Percentiles rank a stretch among this genome's conserved stretches.
phyloP scores from a whole-genome alignment of 1,140 invertebrate species.

The Eumaeus atala region DNA sequence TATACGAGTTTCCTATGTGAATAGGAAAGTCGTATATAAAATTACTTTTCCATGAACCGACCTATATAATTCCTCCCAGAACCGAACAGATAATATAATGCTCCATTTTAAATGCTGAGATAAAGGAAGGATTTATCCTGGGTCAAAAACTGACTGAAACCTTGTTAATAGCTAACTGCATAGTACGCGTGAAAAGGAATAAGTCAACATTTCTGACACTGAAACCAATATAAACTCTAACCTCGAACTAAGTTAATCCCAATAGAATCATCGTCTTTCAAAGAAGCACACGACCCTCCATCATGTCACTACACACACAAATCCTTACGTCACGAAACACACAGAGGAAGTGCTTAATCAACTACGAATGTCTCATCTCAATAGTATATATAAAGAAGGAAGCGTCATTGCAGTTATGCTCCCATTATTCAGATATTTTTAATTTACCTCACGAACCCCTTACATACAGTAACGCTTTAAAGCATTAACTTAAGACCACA shows the following conservation, averaged over 20 bases:
- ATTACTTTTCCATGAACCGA: conserved; percentile 23
- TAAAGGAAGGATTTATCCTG: conserved; percentile 26
- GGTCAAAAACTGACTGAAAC: conserved; percentile 18
- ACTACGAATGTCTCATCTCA: conserved; percentile 27
- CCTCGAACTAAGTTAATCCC: no score
- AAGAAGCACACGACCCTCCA: no score
- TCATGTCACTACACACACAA: no score
- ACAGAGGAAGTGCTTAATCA: no score
- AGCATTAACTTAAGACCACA: conserved; percentile 30
- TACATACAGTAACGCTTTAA: conserved; percentile 21
- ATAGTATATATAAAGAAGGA: conserved; percentile 26
- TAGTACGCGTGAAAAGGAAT: no score
- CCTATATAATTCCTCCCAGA: conserved; percentile 23
- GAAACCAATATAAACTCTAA: no score
- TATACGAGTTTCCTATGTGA: background rate
- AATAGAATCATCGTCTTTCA: no score
- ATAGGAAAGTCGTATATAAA: conserved; percentile 12
- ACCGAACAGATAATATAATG: conserved; percentile 25
- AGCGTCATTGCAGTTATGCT: conserved; percentile 21
- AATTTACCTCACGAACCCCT: conserved; percentile 20
- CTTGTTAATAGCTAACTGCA: conserved; percentile 26
- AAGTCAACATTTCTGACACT: no score
- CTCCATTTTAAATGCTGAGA: conserved; percentile 22
- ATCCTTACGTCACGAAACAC: conserved; percentile 1
- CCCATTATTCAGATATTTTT: conserved; percentile 29